Conservation (phyloP, 23 tunicate genomes). For the Halocynthia roretzi region DNA sequence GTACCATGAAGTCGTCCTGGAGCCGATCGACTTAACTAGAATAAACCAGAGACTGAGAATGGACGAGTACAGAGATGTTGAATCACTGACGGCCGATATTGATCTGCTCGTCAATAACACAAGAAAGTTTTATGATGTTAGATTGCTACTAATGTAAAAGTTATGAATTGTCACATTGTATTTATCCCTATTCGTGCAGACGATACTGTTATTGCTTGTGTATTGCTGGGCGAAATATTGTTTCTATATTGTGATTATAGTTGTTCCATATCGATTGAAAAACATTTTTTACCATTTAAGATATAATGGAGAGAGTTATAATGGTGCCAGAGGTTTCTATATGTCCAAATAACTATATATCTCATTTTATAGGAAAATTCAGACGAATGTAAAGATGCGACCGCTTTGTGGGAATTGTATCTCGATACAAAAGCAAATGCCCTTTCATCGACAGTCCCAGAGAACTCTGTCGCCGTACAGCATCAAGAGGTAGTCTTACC, state of each 20-base stretch:
- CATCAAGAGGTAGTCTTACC: background rate
- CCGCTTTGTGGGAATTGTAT: constrained; percentile 60
- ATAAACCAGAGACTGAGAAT: constrained; percentile 62
- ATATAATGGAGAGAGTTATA: too few relatives aligned
- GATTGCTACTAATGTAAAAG: background rate
- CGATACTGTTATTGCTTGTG: too few relatives aligned
- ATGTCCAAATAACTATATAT: too few relatives aligned
- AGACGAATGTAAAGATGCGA: constrained; percentile 60
- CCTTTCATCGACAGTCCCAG: background rate
- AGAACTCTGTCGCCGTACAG: background rate
- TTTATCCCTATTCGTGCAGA: too few relatives aligned
- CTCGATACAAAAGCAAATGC: constrained; percentile 36
- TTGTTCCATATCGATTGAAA: too few relatives aligned
- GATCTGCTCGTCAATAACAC: constrained; percentile 89
- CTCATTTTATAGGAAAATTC: constrained; percentile 39
- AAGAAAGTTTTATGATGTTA: constrained; percentile 77
- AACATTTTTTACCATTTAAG: too few relatives aligned
- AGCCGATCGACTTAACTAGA: constrained; percentile 79
- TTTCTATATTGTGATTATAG: too few relatives aligned
- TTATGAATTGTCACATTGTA: too few relatives aligned
- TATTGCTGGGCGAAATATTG: too few relatives aligned
- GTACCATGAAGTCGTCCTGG: constrained; percentile 73
- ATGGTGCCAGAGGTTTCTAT: too few relatives aligned
- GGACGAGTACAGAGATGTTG: constrained; percentile 91
- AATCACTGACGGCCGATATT: constrained; percentile 75